Conservation (phyloP, 2,113 vertebrate genomes). For the Chaenocephalus aceratus region DNA sequence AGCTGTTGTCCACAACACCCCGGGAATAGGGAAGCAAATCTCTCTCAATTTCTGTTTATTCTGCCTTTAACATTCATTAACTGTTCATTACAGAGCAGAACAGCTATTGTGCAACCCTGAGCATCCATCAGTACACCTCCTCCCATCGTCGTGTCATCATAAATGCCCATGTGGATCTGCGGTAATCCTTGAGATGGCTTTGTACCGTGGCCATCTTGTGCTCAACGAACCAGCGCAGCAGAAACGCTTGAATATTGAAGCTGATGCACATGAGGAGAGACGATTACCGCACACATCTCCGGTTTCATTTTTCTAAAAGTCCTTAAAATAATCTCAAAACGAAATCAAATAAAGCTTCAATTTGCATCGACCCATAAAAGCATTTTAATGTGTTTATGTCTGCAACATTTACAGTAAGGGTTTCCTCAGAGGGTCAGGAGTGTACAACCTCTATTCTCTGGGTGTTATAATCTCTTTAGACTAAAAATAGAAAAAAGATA, state of each 20-base stretch:
- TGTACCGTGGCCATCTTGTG: constrained; percentile 54
- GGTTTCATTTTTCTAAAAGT: constrained; percentile 42
- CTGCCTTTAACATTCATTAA: constrained; percentile 27
- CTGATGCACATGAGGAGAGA: constrained; percentile 23
- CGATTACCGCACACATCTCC: constrained; percentile 30
- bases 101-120: constrained; percentile 1
- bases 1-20: constrained; percentile 17
- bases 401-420: constrained; percentile 36
- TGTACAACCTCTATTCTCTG: neutral
- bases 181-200: constrained; percentile 48
- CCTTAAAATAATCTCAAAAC: constrained; percentile 53
- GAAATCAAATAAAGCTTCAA: constrained; percentile 56
- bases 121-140: neutral
- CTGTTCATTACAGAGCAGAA: constrained; percentile 11
- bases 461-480: constrained; percentile 39
- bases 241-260: constrained; percentile 37
- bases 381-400: constrained; percentile 64
- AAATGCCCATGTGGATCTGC: constrained; percentile 42
- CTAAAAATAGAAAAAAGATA: constrained; percentile 4
- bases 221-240: constrained; percentile 39
- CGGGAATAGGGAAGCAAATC: constrained; percentile 4
- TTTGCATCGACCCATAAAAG: constrained; percentile 68
- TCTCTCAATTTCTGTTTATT: constrained; percentile 16
- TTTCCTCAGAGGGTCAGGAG: constrained; percentile 29
- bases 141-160: constrained; percentile 10